These are phyloP conservation scores for Oligia latruncula DNA, from an alignment of 2,888 invertebrate genomes.

Conservation along the genomic window DNA sequence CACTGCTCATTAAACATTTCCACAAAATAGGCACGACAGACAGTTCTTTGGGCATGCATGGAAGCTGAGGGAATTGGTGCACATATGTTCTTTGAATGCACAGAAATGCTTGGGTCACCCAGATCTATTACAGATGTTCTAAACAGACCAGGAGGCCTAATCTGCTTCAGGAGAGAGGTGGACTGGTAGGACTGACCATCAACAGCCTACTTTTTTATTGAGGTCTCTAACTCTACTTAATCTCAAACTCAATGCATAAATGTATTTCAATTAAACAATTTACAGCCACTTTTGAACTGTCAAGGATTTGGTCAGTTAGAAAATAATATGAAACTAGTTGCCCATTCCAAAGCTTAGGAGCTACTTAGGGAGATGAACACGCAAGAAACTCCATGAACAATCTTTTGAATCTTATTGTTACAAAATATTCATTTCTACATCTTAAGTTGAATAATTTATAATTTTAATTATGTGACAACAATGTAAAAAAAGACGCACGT, in stretches of 20 bases:
- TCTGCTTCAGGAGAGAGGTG: background rate
- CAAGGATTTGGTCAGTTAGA: background rate
- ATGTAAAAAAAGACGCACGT: background rate
- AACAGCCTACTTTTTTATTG: background rate
- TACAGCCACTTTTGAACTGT: background rate
- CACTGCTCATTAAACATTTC: background rate
- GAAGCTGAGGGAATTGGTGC: background rate
- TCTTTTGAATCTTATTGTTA: background rate
- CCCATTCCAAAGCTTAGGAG: background rate
- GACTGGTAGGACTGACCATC: background rate
- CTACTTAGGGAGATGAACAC: background rate
- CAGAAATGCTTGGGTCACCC: background rate
- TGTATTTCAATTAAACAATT: background rate
- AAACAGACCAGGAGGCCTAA: background rate
- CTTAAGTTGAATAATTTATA: background rate
- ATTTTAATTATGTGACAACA: background rate
- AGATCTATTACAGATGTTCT: background rate
- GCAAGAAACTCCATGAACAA: background rate
- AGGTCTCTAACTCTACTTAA: background rate
- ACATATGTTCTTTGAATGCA: background rate
- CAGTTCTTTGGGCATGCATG: background rate
- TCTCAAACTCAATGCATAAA: background rate
- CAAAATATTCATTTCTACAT: background rate
- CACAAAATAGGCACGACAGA: background rate
- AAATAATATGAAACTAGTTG: background rate